phyloP scores from a whole-genome alignment of 2,113 vertebrate species.

The Mesembrinibis cayennensis region DNA sequence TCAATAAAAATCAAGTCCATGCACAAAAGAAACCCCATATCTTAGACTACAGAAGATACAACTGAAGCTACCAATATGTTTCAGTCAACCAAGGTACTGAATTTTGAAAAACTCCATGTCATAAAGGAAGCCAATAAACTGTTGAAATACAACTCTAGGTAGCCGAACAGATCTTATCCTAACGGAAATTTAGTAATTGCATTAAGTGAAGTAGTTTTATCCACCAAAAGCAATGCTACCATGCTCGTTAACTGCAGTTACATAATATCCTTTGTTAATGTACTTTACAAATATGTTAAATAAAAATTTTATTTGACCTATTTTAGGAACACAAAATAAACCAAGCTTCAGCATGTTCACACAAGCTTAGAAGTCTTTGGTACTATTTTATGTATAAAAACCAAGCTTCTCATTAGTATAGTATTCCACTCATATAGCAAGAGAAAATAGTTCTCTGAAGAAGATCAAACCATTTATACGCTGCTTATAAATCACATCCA shows the following conservation, averaged over 20 bases:
- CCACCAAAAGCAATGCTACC: not conserved
- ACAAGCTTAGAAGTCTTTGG: not conserved
- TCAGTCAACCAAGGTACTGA: not conserved
- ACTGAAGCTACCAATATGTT: not conserved
- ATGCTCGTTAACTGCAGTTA: not conserved
- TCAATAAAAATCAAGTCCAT: not conserved
- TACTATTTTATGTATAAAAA: not conserved
- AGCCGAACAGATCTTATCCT: not conserved
- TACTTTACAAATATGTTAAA: not conserved
- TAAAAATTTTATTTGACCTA: not conserved
- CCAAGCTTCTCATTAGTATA: not conserved
- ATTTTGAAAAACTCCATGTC: not conserved
- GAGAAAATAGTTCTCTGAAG: not conserved
- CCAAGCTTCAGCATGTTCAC: not conserved
- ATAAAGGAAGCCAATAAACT: not conserved
- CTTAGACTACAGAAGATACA: not conserved
- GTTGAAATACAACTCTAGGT: not conserved
- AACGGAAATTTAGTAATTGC: not conserved
- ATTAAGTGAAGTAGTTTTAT: not conserved
- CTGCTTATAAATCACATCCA: not conserved
- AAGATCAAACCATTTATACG: not conserved
- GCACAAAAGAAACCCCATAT: rapidly evolving
- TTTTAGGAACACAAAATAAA: not conserved
- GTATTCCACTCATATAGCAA: not conserved
- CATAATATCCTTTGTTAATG: not conserved